phyloP scores from a whole-genome alignment of 2,113 vertebrate species.

The Serinus canaria region DNA sequence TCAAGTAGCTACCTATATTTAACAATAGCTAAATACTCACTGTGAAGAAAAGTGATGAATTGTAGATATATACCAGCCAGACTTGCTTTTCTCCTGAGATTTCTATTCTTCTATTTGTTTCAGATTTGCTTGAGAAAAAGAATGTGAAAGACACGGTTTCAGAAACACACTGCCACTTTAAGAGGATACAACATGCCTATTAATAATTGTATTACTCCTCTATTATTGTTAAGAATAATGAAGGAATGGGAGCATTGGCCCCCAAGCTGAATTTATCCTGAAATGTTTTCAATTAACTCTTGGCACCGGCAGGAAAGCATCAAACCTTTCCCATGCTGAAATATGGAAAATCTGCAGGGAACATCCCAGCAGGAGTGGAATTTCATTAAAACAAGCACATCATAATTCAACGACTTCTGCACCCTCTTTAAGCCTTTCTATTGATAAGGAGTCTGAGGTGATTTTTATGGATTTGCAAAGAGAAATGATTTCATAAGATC shows the following conservation, averaged over 20 bases:
- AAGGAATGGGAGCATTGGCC: conserved; percentile 76
- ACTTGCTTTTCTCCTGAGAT: conserved; percentile 58
- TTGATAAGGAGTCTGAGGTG: conserved; percentile 74
- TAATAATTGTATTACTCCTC: conserved; percentile 84
- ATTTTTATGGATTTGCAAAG: conserved; percentile 81
- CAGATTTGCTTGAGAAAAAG: conserved; percentile 62
- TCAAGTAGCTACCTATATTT: background rate
- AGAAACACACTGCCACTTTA: conserved; percentile 70
- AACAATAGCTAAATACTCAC: background rate
- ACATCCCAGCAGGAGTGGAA: conserved; percentile 84
- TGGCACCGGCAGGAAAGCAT: conserved; percentile 84
- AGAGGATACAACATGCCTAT: conserved; percentile 76
- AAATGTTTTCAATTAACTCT: conserved; percentile 91
- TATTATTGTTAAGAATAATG: conserved; percentile 87
- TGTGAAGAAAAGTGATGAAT: conserved; percentile 24
- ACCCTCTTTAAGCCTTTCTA: conserved; percentile 75
- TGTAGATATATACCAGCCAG: conserved; percentile 42
- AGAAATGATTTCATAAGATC: conserved; percentile 79
- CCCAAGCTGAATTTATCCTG: conserved; percentile 82
- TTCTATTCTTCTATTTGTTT: conserved; percentile 67
- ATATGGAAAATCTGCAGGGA: conserved; percentile 89
- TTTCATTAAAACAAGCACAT: conserved; percentile 87
- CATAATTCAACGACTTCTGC: conserved; percentile 84
- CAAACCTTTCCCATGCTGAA: conserved; percentile 88
- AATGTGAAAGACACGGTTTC: conserved; percentile 65